Conservation (phyloP, 1,140 invertebrate genomes). For the Bicyclus anynana region DNA sequence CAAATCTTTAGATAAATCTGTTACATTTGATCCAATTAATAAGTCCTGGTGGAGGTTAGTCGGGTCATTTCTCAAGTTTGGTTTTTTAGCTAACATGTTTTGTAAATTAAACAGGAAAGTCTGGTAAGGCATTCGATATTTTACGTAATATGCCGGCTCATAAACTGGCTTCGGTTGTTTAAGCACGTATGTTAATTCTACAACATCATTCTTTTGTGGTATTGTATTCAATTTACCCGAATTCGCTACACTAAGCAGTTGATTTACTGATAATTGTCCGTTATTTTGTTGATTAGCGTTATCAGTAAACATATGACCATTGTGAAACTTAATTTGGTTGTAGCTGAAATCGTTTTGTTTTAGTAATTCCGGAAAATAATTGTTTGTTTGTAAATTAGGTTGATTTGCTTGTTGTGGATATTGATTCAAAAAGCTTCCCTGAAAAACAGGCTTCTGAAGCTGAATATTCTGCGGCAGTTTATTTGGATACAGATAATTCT, state of each 20-base stretch:
- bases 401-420: not conserved
- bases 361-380: not conserved
- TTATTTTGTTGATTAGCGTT: slow-evolving; percentile 12
- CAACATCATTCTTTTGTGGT: slow-evolving; percentile 26
- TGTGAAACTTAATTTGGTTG: slow-evolving; percentile 4
- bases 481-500: not conserved
- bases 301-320: slow-evolving; percentile 5
- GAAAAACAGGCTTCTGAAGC: not conserved
- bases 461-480: not conserved
- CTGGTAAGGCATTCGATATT: slow-evolving; percentile 53
- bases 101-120: slow-evolving; percentile 36
- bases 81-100: slow-evolving; percentile 28
- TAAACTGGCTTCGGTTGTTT: slow-evolving; percentile 26
- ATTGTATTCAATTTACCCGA: slow-evolving; percentile 30
- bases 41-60: slow-evolving; percentile 36
- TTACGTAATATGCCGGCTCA: slow-evolving; percentile 43
- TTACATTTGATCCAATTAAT: slow-evolving; percentile 31
- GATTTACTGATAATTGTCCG: slow-evolving; percentile 27
- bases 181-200: slow-evolving; percentile 40
- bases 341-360: not conserved
- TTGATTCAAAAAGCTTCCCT: too few species aligned
- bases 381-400: not conserved
- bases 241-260: slow-evolving; percentile 21
- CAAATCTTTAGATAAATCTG: slow-evolving; percentile 35
- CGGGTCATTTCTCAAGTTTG: slow-evolving; percentile 33